Percentiles rank a stretch among this genome's conserved stretches.
phyloP scores from a whole-genome alignment of 2,797 vertebrate species.

The Sebastes flavidus region DNA sequence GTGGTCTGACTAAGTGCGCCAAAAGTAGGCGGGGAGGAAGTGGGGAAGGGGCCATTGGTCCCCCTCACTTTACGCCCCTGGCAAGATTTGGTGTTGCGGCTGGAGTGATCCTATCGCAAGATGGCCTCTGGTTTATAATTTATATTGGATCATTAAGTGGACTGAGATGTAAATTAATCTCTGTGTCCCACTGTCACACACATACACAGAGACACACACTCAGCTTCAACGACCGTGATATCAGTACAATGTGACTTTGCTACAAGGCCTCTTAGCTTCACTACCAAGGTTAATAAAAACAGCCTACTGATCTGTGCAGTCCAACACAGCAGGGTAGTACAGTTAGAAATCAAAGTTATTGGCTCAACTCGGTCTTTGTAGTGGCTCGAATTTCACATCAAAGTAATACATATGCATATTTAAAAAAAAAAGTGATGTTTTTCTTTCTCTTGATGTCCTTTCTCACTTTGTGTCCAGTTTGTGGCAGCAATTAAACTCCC shows the following conservation, averaged over 20 bases:
- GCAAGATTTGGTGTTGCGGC: no score
- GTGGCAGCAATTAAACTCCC: background rate
- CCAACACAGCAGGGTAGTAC: background rate
- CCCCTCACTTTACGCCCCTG: no score
- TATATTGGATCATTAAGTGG: background rate
- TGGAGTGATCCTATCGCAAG: background rate
- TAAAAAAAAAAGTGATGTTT: background rate
- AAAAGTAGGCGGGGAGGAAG: background rate
- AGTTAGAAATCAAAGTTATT: background rate
- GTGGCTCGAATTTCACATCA: slow-evolving; percentile 11
- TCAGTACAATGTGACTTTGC: slow-evolving; percentile 15
- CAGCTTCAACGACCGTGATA: background rate
- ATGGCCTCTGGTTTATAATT: background rate
- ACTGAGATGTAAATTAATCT: background rate
- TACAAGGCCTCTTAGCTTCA: background rate
- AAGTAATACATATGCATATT: background rate
- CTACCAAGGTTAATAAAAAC: slow-evolving; percentile 21
- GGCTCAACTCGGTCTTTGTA: background rate
- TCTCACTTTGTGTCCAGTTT: background rate
- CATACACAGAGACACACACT: background rate
- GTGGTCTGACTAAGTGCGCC: no score
- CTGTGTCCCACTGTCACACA: no score
- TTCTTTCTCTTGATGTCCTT: background rate
- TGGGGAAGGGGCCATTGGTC: background rate
- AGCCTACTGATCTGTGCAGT: slow-evolving; percentile 1